phyloP scores from a whole-genome alignment of 2,797 vertebrate genomes.

The Alcedo atthis region DNA sequence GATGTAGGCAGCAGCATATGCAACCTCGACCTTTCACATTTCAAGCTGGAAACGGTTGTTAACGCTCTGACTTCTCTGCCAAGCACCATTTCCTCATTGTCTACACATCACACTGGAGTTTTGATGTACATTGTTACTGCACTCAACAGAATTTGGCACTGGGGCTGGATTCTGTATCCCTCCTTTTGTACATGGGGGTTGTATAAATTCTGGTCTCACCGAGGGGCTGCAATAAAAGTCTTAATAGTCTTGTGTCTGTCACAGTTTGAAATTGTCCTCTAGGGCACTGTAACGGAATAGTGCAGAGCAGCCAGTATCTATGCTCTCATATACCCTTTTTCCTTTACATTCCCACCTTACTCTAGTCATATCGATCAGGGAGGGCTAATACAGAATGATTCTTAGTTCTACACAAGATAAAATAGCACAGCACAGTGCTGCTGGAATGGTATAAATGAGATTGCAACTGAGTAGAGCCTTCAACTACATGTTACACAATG shows the following conservation, averaged over 20 bases:
- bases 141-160: background rate
- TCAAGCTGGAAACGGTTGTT: background rate
- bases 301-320: background rate
- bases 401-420: background rate
- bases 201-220: background rate
- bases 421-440: background rate
- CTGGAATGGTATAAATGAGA: background rate
- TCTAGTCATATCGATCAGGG: fast-evolving
- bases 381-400: background rate
- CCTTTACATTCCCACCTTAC: background rate
- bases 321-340: background rate
- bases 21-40: background rate
- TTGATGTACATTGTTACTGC: background rate
- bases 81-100: fast-evolving
- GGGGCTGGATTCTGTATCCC: background rate
- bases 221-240: background rate
- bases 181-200: background rate
- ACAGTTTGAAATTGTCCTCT: background rate
- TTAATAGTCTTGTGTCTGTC: background rate
- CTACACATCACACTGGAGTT: fast-evolving
- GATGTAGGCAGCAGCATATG: background rate
- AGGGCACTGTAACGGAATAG: background rate
- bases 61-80: background rate
- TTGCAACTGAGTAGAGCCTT: background rate
- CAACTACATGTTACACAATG: background rate